A percentile compares a stretch with the other conserved stretches of the same genome.
These are phyloP conservation scores for Hemistola chrysoprasaria DNA, from an alignment of 2,888 invertebrate genomes.

Conservation along the genomic window DNA sequence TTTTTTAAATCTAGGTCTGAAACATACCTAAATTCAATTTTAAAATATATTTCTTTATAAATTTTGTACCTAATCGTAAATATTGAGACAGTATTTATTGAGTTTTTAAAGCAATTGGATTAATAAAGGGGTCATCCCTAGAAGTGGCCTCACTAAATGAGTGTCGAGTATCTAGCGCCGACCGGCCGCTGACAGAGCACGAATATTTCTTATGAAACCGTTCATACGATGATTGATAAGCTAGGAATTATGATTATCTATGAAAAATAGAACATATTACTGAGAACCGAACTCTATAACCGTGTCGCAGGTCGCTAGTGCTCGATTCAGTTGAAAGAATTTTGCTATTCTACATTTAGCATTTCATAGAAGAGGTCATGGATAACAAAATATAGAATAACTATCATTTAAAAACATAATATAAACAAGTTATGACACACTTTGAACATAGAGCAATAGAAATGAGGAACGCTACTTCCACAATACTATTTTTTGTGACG, in stretches of 20 bases:
- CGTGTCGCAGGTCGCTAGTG: conserved; percentile 27
- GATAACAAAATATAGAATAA: neutral
- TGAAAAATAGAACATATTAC: conserved; percentile 49
- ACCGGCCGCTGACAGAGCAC: conserved; percentile 55
- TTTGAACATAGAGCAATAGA: too few species aligned
- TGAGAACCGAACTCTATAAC: conserved; percentile 40
- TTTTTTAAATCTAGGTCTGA: too few species aligned
- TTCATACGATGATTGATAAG: conserved; percentile 55
- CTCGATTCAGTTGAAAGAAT: conserved; percentile 10
- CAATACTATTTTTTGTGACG: too few species aligned
- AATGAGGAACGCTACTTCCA: too few species aligned
- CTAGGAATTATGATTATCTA: conserved; percentile 51
- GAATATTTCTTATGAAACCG: conserved; percentile 61
- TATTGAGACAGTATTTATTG: too few species aligned
- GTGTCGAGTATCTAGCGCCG: conserved; percentile 64
- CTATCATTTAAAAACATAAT: too few species aligned
- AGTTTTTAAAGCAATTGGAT: neutral
- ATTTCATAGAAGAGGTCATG: neutral
- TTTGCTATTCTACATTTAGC: too few species aligned
- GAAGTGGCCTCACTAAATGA: conserved; percentile 49
- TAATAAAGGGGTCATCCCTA: conserved; percentile 38
- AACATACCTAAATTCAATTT: too few species aligned
- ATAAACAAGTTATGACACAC: conserved; percentile 14
- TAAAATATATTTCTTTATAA: too few species aligned
- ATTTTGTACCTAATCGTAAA: too few species aligned